phyloP scores from a whole-genome alignment of 2,113 vertebrate genomes.

The Mellivora capensis region DNA sequence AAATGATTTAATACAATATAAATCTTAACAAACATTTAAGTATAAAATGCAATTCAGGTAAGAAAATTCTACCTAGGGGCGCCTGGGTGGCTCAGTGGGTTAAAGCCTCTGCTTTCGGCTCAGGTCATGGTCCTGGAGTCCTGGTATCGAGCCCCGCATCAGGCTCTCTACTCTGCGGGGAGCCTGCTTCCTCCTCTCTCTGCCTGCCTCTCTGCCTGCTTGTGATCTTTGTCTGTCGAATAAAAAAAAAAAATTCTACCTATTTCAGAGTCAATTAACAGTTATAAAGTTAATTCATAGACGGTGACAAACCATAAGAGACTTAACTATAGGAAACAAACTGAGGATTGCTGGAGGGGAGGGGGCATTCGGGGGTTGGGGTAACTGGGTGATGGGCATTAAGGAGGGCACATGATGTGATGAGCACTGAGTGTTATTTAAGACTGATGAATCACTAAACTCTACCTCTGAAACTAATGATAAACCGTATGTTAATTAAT shows the following conservation, averaged over 20 bases:
- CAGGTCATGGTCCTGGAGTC: no score
- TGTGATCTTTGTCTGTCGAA: no score
- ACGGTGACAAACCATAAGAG: no score
- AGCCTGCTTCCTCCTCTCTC: no score
- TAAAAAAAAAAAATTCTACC: neutral
- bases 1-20: neutral
- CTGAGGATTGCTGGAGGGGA: no score
- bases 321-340: no score
- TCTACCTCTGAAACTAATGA: neutral
- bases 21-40: neutral
- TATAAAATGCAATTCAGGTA: neutral
- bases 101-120: no score
- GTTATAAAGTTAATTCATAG: neutral
- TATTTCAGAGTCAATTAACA: neutral
- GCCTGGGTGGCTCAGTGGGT: no score
- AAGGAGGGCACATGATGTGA: no score
- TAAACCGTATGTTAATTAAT: neutral
- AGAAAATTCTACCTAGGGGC: neutral
- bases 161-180: no score
- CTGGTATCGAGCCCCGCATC: no score
- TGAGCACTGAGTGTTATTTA: neutral
- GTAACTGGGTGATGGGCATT: neutral
- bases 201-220: no score
- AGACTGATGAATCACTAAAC: neutral
- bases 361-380: neutral